Percentiles rank a stretch among this genome's conserved stretches.
These are phyloP conservation scores for Theropithecus gelada DNA, from an alignment of 2,113 vertebrate genomes.

Conservation along the genomic window DNA sequence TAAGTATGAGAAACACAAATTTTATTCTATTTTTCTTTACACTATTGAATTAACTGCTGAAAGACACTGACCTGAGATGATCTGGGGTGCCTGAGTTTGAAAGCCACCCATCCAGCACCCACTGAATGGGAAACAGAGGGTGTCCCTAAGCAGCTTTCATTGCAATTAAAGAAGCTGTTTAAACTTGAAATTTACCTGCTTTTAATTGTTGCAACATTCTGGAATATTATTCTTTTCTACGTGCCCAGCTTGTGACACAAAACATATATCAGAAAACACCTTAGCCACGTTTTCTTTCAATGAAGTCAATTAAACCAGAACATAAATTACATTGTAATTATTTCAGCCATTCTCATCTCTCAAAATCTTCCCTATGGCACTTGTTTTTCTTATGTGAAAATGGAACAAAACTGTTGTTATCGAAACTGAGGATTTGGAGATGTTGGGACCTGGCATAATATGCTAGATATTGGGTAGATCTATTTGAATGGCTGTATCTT, in stretches of 20 bases:
- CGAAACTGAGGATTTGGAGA: slow-evolving; percentile 62
- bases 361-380: slow-evolving; percentile 35
- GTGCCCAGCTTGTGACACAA: slow-evolving; percentile 28
- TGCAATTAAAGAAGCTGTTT: slow-evolving; percentile 40
- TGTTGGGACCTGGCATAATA: slow-evolving; percentile 19
- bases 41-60: neutral
- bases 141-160: neutral
- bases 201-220: neutral
- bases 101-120: neutral
- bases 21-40: neutral
- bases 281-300: slow-evolving; percentile 12
- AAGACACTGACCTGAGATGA: neutral
- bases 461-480: slow-evolving; percentile 37
- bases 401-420: slow-evolving; percentile 70
- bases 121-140: neutral
- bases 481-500: slow-evolving; percentile 37
- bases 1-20: neutral
- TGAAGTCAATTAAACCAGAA: slow-evolving; percentile 34
- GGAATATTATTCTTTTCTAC: neutral
- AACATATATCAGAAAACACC: slow-evolving; percentile 24
- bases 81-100: neutral
- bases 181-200: slow-evolving; percentile 14
- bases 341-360: slow-evolving; percentile 53
- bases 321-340: slow-evolving; percentile 60
- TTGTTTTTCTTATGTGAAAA: slow-evolving; percentile 62